phyloP scores from a whole-genome alignment of 2,888 invertebrate species.

The Nephrotoma guestfalica region DNA sequence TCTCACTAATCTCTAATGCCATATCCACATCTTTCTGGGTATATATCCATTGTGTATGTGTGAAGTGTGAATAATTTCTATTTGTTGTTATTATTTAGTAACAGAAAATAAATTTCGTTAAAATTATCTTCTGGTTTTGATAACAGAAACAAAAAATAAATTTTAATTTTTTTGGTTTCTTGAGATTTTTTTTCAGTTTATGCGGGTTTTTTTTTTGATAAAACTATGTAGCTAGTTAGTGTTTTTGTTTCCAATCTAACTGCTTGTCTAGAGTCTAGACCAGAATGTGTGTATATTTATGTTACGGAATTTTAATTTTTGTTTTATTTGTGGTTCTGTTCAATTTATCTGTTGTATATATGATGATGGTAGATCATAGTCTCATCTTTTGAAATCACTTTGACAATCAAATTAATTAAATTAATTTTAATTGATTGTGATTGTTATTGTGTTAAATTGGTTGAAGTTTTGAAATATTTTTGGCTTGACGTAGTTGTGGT shows the following conservation, averaged over 20 bases:
- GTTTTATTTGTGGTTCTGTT: not conserved
- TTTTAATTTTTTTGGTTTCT: not conserved
- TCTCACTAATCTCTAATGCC: not conserved
- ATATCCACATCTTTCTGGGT: not conserved
- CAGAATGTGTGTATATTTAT: not conserved
- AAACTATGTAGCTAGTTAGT: not conserved
- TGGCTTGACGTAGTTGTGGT: not conserved
- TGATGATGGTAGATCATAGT: not conserved
- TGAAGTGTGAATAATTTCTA: not conserved
- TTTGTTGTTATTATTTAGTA: not conserved
- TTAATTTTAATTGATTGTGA: not conserved
- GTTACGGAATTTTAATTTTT: not conserved
- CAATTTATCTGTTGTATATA: not conserved
- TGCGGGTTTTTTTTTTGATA: not conserved
- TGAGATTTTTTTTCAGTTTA: not conserved
- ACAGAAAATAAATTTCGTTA: not conserved
- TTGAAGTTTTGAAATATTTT: not conserved
- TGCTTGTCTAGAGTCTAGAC: not conserved
- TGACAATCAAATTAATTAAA: not conserved
- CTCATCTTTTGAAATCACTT: not conserved
- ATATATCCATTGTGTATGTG: not conserved
- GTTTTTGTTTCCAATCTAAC: not conserved
- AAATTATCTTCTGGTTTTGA: not conserved
- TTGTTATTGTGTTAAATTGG: not conserved
- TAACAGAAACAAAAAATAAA: not conserved